phyloP scores from a whole-genome alignment of 2,797 vertebrate genomes.

The Poeciliopsis presidionis region DNA sequence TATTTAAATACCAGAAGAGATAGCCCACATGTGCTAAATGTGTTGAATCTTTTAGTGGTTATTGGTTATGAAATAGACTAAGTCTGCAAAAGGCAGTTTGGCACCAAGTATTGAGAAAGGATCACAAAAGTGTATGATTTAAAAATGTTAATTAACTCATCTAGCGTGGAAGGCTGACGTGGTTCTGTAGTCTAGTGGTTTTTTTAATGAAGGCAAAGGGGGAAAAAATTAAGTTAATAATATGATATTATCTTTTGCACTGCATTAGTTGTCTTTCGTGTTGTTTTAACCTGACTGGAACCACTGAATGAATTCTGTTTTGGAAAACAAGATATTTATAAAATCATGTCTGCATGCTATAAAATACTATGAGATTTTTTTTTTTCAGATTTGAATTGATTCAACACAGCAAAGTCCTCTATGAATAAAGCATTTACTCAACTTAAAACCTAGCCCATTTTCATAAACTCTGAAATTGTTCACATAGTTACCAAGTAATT shows the following conservation, averaged over 20 bases:
- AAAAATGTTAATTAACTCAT: not conserved
- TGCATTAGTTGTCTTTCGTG: not conserved
- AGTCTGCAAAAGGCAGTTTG: not conserved
- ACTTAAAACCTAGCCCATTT: not conserved
- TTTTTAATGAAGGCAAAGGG: not conserved
- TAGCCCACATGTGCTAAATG: not conserved
- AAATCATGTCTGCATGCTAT: not conserved
- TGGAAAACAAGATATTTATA: not conserved
- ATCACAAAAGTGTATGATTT: not conserved
- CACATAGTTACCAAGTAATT: not conserved
- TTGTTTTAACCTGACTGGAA: not conserved
- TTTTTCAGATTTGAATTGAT: not conserved
- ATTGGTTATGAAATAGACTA: not conserved
- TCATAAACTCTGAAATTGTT: not conserved
- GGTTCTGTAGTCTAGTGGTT: not conserved
- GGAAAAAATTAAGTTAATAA: not conserved
- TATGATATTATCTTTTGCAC: no score
- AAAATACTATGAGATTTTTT: not conserved
- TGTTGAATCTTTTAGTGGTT: not conserved
- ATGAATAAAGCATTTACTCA: not conserved
- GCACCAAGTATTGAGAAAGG: not conserved
- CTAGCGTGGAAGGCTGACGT: constrained; percentile 7
- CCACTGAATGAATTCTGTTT: not conserved
- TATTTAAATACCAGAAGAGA: not conserved
- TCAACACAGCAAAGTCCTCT: not conserved